Evolutionary conservation across 2,888 invertebrate genomes (phyloP), one percentile per base, ranked within the genome.

Genomic region (Apeira syringaria): DNA sequence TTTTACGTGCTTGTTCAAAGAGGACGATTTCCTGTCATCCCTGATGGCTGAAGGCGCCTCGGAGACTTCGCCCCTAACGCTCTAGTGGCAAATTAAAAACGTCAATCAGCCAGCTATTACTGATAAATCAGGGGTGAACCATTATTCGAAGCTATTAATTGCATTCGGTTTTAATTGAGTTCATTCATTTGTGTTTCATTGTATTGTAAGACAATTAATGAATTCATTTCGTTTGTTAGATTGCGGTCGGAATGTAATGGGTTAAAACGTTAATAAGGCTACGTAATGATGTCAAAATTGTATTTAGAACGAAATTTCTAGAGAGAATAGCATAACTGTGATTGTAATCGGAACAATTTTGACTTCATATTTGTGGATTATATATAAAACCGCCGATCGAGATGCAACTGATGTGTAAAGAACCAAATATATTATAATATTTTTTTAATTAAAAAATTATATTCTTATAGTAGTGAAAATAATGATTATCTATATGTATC

Each of bases 91-190:
- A 78, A 79, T 84, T 82, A 84, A 86, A 87, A 84, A 80, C 80
- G 86, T 84, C 85, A 84, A 84, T 87, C 87, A 86, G 58, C 59
- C 56, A 71, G 72, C 75, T 79, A 75, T 76, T 71, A 78, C 79
- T 80, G 77, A 84, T 83, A 81, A 80, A 81, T 84, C 81, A 80
- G 74, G 54, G 61, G 62, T 63, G 30, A 39, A 61, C 76, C 67
- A 78, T 81, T 85, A 81, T 76, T 77, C 75, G 67, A 62, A 61
- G 72, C 77, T 77, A 81, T 85, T 80, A 85, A 84, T 81, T 82
- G 79, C 77, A 80, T 72, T 76, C 67, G 68, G 65, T 69, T 76
- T 39, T 80, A 80, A 81, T 80, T 77, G 75, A 74, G 70, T 76
- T 80, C 74, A 77, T 77, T 74, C 75, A 74, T 79, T 76, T 69